phyloP scores from a whole-genome alignment of 2,888 invertebrate genomes.

The Cephonodes hylas region DNA sequence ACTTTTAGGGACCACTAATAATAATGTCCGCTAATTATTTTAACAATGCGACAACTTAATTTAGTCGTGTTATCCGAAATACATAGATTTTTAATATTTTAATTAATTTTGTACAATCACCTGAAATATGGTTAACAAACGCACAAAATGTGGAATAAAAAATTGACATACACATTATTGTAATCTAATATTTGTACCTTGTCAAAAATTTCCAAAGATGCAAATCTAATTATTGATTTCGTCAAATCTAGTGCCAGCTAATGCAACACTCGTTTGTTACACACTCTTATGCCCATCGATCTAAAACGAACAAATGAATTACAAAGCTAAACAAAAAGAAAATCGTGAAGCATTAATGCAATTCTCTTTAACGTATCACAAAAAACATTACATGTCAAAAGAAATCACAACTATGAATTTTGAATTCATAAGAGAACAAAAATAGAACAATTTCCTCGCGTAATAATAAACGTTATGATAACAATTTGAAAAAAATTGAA shows the following conservation, averaged over 20 bases:
- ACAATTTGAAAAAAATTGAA: conserved; percentile 48
- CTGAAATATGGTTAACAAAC: conserved; percentile 33
- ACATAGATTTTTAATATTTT: conserved; percentile 52
- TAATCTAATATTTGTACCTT: conserved; percentile 73
- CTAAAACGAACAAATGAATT: conserved; percentile 52
- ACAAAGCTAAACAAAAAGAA: conserved; percentile 62
- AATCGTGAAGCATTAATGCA: conserved; percentile 77
- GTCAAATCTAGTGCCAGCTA: conserved; percentile 46
- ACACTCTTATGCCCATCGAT: conserved; percentile 48
- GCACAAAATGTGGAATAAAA: conserved; percentile 35
- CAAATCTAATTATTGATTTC: conserved; percentile 54
- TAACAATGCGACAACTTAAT: conserved; percentile 71
- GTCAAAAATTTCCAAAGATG: conserved; percentile 52
- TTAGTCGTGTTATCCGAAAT: conserved; percentile 56
- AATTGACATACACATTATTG: conserved; percentile 54
- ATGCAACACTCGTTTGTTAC: conserved; percentile 41
- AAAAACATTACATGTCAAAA: conserved; percentile 81
- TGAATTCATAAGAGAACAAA: conserved; percentile 76
- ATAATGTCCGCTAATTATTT: conserved; percentile 61
- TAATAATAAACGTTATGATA: conserved; percentile 57
- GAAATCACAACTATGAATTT: conserved; percentile 82
- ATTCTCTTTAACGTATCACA: conserved; percentile 77
- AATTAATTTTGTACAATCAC: conserved; percentile 33
- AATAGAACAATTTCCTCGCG: conserved; percentile 62
- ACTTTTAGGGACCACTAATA: conserved; percentile 61